Base-by-base conservation (phyloP, 1,140 invertebrate species). In the Lasioglossum baleicum region DNA sequence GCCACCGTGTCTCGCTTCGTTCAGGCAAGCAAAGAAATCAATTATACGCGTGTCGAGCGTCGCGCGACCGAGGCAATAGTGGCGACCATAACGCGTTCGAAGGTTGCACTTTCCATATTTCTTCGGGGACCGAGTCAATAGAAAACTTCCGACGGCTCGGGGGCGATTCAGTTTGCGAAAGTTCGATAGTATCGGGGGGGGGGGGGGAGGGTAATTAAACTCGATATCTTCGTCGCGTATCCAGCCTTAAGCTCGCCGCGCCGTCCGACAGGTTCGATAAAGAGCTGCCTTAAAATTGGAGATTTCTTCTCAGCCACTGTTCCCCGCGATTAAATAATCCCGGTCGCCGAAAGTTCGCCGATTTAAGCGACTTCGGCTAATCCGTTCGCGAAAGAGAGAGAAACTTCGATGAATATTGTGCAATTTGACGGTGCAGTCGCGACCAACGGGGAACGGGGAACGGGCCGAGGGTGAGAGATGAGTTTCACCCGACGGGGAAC, bases 391-490 rank as follows among this genome's bases (percentile, higher is more conserved):
- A 48, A 11, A 48, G 44, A 11, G 44, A 13, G 51, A 6, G 7
- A 13, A 71, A 42, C 67, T 53, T 42, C 60, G 65, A 65, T 65
- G 65, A 65, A 53, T 79, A 73, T 58, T 31, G 35, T 17, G 48
- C 60, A 35, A 65, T 26, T 65, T 11, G 60, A 10, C 17, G 13
- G 40, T 17, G 64, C 42, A n/a, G 31, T 56, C 4, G 51, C 3
- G 31, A 35, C 48, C 31, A 35, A n/a, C 15, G 51, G 51, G 15
- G 51, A 15, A 26, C 26, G 26, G 26, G 26, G 26, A 6, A 6
- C 2, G n/a, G 7, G n/a, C 6, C 7, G 56, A 2, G n/a, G 56
- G 20, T 35, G 51, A 56, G 15, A 15, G 13, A 7, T 11, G 15
- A 76, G 58, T 67, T 75, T 75, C 74, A 20, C 51, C 5, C n/a